Base-by-base conservation (phyloP, 2,888 invertebrate genomes). In the Argyra leucocephala region DNA sequence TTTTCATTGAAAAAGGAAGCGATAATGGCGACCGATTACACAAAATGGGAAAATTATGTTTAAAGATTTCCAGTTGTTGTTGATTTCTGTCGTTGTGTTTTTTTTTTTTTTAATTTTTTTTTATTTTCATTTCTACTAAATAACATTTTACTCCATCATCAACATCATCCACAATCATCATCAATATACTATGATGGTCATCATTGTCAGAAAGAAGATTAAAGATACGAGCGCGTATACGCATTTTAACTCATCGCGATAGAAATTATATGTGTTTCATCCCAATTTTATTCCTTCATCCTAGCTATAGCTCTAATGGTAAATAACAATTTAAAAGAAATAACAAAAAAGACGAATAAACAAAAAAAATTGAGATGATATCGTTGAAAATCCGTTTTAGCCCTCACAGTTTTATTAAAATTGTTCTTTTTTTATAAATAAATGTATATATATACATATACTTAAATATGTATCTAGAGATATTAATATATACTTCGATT, bases 31-130 rank as follows among this genome's bases (percentile, higher is more conserved):
- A 48, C 48, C 67, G 68, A 68, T 68, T 68, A 68, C 67, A 67
- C 67, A 68, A 68, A 68, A 68, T 68, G 68, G 68, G 48, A 68
- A 68, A 68, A 68, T 66, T 68, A 65, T 68, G 68, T 68, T 68
- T 48, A 48, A 48, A 48, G 48, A 48, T 48, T 48, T 48, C 48
- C 48, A 48, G 48, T 48, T 48, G 24, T 24, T 61, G 60, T 60
- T 3, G 24, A 48, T 48, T 48, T 48, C 18, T 12, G 12, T 48
- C 1, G 12, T 48, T 18, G 4, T 48, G 48, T 48, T 15, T n/a
- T 15, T 3, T 37, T 48, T n/a, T n/a, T 31, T 31, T 31, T 31
- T 31, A 31, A 10, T 31, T 31, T 31, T 7, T 6, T 26, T 26
- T 26, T 7, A 4, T 31, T 12, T 31, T 31, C 12, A 31, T 31